Conservation (phyloP, 2,888 invertebrate species). For the Alloscopus bannaensis region DNA sequence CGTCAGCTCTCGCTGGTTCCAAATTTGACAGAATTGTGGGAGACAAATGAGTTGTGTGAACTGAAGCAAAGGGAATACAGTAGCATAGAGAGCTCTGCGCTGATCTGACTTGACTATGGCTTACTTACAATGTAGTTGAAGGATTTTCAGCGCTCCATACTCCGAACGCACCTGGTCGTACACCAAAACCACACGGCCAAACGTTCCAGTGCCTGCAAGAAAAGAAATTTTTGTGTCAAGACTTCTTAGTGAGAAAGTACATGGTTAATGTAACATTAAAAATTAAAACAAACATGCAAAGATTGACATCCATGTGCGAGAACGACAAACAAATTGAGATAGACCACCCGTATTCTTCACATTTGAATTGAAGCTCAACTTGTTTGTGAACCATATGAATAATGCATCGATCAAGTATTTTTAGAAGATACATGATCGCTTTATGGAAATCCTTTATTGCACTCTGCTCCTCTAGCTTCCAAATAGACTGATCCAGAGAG, state of each 20-base stretch:
- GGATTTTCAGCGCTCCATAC: slow-evolving; percentile 95
- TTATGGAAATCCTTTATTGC: too few species aligned
- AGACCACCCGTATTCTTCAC: too few species aligned
- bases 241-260: neutral
- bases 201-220: slow-evolving; percentile 92
- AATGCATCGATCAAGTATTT: too few species aligned
- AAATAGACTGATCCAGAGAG: too few species aligned
- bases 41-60: slow-evolving; percentile 32
- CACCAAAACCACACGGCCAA: slow-evolving; percentile 94
- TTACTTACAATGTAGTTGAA: slow-evolving; percentile 95
- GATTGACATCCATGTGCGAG: too few species aligned
- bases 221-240: too few species aligned
- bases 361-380: too few species aligned
- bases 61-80: slow-evolving; percentile 26
- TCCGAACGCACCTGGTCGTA: slow-evolving; percentile 87
- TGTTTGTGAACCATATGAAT: too few species aligned
- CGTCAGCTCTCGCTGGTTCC: neutral
- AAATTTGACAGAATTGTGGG: slow-evolving; percentile 31
- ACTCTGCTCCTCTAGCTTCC: too few species aligned
- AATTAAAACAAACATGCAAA: too few species aligned
- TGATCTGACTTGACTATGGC: slow-evolving; percentile 81
- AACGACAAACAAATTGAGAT: too few species aligned
- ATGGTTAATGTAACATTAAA: neutral
- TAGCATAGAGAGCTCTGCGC: neutral
- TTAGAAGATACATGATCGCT: too few species aligned